Conservation (phyloP, 2,113 vertebrate genomes). For the Microcebus griseorufus region DNA sequence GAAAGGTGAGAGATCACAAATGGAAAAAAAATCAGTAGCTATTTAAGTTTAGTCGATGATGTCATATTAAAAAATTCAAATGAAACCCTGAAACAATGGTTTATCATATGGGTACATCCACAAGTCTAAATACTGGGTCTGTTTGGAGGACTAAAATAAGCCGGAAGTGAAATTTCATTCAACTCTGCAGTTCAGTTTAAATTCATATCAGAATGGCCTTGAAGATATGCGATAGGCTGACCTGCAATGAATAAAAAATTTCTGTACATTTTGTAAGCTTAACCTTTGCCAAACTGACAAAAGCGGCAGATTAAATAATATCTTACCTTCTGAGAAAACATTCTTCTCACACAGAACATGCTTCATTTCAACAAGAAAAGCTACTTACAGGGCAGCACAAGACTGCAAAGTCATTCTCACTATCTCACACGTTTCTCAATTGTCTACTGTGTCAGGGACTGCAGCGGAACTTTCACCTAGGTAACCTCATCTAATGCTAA, state of each 20-base stretch:
- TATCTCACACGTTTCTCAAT: not conserved
- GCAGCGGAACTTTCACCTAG: not conserved
- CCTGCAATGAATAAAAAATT: not conserved
- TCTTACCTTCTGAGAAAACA: not conserved
- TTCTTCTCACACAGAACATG: not conserved
- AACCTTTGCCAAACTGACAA: conserved; percentile 50
- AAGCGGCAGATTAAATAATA: conserved; percentile 16
- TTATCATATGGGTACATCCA: not conserved
- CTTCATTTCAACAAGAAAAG: not conserved
- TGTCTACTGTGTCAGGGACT: not conserved
- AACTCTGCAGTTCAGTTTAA: conserved; percentile 13
- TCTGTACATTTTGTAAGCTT: conserved; percentile 10
- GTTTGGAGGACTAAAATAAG: not conserved
- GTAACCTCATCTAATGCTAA: not conserved
- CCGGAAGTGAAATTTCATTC: conserved; percentile 26
- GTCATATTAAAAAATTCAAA: not conserved
- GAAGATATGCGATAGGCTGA: not conserved
- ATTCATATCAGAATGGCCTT: conserved; percentile 1
- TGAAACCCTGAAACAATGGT: not conserved
- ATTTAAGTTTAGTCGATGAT: not conserved
- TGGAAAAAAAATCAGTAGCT: not conserved
- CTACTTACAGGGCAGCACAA: not conserved
- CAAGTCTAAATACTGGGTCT: not conserved
- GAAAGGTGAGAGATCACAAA: not conserved
- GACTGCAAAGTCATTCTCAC: not conserved